Conservation (phyloP, 2,113 vertebrate genomes). For the Origma solitaria region DNA sequence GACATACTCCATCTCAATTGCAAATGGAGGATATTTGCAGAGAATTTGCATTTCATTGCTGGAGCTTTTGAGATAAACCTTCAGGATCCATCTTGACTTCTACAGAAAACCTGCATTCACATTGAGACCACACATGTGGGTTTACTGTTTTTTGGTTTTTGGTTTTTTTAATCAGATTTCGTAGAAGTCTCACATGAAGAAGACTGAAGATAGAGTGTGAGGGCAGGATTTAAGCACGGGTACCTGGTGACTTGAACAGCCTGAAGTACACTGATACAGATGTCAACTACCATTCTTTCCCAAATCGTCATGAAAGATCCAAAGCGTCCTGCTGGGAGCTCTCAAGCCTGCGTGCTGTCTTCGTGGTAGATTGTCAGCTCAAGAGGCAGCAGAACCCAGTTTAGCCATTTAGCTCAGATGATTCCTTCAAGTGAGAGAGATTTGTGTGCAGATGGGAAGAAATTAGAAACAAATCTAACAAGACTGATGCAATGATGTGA, state of each 20-base stretch:
- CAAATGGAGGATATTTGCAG: background rate
- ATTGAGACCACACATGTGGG: background rate
- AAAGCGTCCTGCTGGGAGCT: background rate
- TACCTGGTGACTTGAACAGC: background rate
- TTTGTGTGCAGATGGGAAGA: background rate
- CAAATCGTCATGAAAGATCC: background rate
- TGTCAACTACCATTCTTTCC: background rate
- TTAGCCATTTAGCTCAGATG: background rate
- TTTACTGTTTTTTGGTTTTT: background rate
- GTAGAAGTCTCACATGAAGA: background rate
- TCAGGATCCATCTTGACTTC: background rate
- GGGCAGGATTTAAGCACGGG: background rate
- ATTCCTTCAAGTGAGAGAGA: background rate
- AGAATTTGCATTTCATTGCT: background rate
- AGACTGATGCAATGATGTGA: background rate
- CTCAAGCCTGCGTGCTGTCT: background rate
- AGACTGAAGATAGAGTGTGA: accelerated
- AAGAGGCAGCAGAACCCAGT: background rate
- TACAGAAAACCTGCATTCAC: background rate
- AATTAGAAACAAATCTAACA: background rate
- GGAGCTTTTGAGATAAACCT: background rate
- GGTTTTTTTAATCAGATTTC: background rate
- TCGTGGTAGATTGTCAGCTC: background rate
- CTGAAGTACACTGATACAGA: background rate
- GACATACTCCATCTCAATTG: background rate